Evolutionary conservation across 2,797 vertebrate genomes (phyloP), one percentile per base, ranked within the genome.

Genomic region (Melanotaenia trifasciata): DNA sequence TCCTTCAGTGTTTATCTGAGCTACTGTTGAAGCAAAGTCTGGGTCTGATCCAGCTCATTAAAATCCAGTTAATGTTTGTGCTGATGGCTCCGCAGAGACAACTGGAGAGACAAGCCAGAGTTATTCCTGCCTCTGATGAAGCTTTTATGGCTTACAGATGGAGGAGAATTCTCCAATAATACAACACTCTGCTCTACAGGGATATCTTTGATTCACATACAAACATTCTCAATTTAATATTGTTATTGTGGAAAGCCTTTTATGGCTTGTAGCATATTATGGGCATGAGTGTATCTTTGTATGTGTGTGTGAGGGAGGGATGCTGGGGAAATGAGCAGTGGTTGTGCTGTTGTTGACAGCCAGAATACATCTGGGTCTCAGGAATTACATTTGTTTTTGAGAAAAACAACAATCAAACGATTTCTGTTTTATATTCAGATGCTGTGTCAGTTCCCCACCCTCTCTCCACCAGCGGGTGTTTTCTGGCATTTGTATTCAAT

Each of bases 41-140:
- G 89, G 89, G 74, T 84, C 80, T 74, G 82, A 87, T 92, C 92
- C 90, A 91, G 90, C 89, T 92, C 86, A 93, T 92, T 92, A 91
- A 90, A 87, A 86, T 76, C 73, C 78, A 82, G 88, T 87, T 90
- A 90, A 90, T 91, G 89, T 90, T 89, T 87, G 85, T 45, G 70
- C 90, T 84, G 85, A 91, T 88, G 88, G 85, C 85, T 89, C 91
- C 83, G 5, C 79, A 66, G 88, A 88, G 89, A 89, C 90, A 70
- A 72, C 67, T 22, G 10, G 66, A 78, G 83, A 91, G 80, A 85
- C 80, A 62, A 38, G 84, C 74, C 78, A 64, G 72, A 81, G 81
- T 86, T 89, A 77, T 85, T 83, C 66, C 83, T 83, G 83, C 74
- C 36, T 85, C 80, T 84, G 86, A 80, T 47, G 67, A 82, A 87